Percentiles rank a stretch among this genome's conserved stretches.
Conservation (phyloP, 2,113 vertebrate genomes). For the Ammodytes marinus region DNA sequence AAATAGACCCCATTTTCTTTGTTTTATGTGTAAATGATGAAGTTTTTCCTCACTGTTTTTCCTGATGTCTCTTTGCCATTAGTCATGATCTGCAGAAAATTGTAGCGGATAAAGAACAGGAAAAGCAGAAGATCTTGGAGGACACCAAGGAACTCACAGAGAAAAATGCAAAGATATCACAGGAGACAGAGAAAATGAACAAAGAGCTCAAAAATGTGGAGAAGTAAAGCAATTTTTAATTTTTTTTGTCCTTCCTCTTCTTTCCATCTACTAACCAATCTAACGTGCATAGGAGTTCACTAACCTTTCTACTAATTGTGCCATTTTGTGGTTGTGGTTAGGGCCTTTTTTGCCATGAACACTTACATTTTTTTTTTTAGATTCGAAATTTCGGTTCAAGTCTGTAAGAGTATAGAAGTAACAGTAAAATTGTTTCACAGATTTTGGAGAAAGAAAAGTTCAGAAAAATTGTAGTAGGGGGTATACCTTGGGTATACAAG, state of each 20-base stretch:
- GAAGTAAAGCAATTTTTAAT: constrained; percentile 86
- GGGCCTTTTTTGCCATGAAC: not conserved
- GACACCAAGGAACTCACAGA: constrained; percentile 91
- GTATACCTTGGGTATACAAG: too few species aligned
- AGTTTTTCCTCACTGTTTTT: not conserved
- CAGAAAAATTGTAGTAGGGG: not conserved
- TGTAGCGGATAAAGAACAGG: constrained; percentile 85
- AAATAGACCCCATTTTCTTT: not conserved
- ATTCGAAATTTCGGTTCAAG: not conserved
- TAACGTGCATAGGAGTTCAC: not conserved
- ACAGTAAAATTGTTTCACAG: not conserved
- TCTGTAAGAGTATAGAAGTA: not conserved
- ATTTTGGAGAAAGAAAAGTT: not conserved
- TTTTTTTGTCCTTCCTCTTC: not conserved
- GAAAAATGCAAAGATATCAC: constrained; percentile 87
- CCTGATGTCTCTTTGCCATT: constrained; percentile 25
- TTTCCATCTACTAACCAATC: not conserved
- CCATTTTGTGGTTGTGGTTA: constrained; percentile 11
- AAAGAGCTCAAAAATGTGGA: constrained; percentile 91
- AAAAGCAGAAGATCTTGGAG: constrained; percentile 91
- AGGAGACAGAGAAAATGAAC: constrained; percentile 90
- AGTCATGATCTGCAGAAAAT: constrained; percentile 92
- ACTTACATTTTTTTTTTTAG: constrained; percentile 13
- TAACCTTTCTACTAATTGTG: not conserved
- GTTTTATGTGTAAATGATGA: not conserved